Conservation (phyloP, 2,797 vertebrate species). For the Helarctos malayanus region DNA sequence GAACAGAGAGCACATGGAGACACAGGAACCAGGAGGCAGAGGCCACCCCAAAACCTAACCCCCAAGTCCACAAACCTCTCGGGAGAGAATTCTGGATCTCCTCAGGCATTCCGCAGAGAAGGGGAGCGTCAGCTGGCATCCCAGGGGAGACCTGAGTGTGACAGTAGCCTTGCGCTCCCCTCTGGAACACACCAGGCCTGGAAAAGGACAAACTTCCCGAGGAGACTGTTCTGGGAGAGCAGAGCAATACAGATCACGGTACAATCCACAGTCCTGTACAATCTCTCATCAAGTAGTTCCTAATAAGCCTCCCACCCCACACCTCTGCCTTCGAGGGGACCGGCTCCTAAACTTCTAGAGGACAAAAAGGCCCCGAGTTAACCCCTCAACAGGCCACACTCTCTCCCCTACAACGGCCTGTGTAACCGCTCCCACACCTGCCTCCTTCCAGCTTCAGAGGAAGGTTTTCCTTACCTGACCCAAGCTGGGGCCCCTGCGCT, state of each 20-base stretch:
- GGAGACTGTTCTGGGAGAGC: not conserved
- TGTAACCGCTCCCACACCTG: not conserved
- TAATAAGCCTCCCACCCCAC: not conserved
- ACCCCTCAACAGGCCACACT: not conserved
- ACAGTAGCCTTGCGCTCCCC: not conserved
- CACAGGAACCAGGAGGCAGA: not conserved
- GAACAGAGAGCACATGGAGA: not conserved
- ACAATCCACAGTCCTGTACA: not conserved
- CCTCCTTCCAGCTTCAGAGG: not conserved
- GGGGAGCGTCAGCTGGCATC: rapidly evolving
- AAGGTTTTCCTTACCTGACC: not conserved
- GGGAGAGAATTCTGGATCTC: not conserved
- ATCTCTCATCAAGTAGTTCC: not conserved
- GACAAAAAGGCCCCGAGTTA: not conserved
- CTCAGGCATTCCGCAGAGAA: not conserved
- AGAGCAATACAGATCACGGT: not conserved
- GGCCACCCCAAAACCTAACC: not conserved
- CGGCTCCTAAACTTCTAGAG: not conserved
- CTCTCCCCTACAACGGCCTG: not conserved
- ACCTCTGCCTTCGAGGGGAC: not conserved
- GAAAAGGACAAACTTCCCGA: not conserved
- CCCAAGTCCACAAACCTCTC: not conserved
- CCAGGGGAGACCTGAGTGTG: not conserved
- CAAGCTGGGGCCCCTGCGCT: not conserved
- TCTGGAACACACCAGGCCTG: not conserved